Evolutionary conservation across 1,140 invertebrate species (phyloP).

Genomic region (Zaprionus lachaisei): DNA sequence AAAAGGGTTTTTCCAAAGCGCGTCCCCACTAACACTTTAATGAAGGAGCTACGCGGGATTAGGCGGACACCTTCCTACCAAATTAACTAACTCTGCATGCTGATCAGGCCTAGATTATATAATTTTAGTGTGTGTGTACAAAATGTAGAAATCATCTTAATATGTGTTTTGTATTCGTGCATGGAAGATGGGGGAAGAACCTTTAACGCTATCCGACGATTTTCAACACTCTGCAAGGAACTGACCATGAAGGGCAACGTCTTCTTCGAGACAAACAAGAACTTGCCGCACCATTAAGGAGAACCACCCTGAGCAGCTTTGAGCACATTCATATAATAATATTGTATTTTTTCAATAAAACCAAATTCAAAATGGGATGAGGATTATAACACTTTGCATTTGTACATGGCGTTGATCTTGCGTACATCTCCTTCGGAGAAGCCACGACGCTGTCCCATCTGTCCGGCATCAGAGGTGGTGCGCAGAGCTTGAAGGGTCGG

Average conservation of each 20-base stretch:
- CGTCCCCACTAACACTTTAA: conserved; percentile 67
- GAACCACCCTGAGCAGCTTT: not conserved
- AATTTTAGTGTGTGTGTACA: conserved; percentile 13
- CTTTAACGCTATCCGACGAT: conserved; percentile 74
- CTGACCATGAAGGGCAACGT: conserved; percentile 76
- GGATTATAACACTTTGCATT: conserved; percentile 84
- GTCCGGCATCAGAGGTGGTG: conserved; percentile 51
- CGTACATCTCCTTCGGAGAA: conserved; percentile 89
- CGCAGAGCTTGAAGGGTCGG: conserved; percentile 87
- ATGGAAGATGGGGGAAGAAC: conserved; percentile 63
- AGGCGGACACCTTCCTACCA: conserved; percentile 11
- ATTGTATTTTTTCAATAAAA: conserved; percentile 59
- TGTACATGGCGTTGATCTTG: conserved; percentile 91
- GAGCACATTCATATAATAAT: conserved; percentile 40
- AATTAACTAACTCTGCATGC: conserved; percentile 51
- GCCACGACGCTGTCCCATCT: conserved; percentile 89
- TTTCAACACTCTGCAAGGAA: conserved; percentile 83
- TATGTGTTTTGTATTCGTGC: conserved; percentile 44
- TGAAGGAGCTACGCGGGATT: conserved; percentile 40
- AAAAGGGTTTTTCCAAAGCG: conserved; percentile 50
- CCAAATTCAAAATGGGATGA: not conserved
- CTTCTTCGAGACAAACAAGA: conserved; percentile 81
- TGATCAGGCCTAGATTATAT: conserved; percentile 18
- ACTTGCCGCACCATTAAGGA: conserved; percentile 68
- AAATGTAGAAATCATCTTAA: conserved; percentile 10